Evolutionary conservation across 2,113 vertebrate genomes (phyloP).

Genomic region (Thalassarche chlororhynchos): DNA sequence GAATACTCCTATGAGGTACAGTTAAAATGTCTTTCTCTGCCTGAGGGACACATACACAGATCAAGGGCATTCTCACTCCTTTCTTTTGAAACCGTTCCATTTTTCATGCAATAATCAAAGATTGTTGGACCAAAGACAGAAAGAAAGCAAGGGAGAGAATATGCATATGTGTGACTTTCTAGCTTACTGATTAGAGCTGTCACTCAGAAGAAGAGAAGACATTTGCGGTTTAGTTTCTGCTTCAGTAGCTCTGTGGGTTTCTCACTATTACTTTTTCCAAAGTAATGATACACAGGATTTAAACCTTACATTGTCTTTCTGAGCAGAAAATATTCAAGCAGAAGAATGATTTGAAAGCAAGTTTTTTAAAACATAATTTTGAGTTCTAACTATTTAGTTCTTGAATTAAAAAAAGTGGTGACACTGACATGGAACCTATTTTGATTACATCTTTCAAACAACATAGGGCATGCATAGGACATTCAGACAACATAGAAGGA

Average conservation of each 20-base stretch:
- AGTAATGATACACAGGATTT: background rate
- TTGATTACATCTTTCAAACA: background rate
- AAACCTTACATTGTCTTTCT: background rate
- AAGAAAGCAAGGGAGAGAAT: background rate
- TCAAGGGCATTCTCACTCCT: background rate
- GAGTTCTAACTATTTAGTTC: background rate
- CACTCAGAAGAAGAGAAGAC: background rate
- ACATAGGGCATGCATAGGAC: background rate
- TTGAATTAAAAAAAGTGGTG: background rate
- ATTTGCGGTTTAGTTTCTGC: background rate
- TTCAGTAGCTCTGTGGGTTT: background rate
- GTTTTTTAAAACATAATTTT: background rate
- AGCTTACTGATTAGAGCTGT: background rate
- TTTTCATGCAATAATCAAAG: constrained; percentile 11
- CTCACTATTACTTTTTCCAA: background rate
- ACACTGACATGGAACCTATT: background rate
- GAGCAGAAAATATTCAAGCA: background rate
- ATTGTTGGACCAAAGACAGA: background rate
- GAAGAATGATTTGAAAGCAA: background rate
- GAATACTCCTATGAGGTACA: background rate
- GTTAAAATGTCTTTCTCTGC: background rate
- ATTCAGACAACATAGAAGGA: background rate
- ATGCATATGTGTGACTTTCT: background rate
- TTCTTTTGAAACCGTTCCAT: background rate
- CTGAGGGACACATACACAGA: background rate